Conservation (phyloP, 2,113 vertebrate species). For the Ameiurus melas region DNA sequence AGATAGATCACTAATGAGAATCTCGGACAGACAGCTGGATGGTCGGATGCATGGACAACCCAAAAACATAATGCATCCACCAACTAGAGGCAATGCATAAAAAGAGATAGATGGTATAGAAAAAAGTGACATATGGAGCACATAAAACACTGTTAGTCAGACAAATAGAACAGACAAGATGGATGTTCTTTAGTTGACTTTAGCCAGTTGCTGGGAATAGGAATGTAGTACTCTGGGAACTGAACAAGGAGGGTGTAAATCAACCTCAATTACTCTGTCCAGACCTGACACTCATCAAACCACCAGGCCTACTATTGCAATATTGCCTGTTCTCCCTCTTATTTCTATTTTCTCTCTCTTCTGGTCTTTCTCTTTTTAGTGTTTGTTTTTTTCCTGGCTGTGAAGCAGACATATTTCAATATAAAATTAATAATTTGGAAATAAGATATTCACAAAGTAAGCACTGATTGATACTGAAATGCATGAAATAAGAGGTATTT, state of each 20-base stretch:
- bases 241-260: conserved; percentile 26
- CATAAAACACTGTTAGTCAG: conserved; percentile 2
- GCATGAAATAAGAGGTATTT: background rate
- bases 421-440: background rate
- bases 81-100: background rate
- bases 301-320: background rate
- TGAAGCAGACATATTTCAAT: background rate
- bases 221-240: conserved; percentile 35
- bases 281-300: conserved; percentile 23
- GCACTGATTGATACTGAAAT: background rate
- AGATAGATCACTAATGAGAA: background rate
- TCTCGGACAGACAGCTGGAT: background rate
- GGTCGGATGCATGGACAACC: background rate
- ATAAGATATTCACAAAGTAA: background rate
- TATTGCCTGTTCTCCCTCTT: background rate
- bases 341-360: background rate
- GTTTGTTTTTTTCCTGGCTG: background rate
- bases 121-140: background rate
- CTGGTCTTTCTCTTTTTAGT: background rate
- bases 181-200: conserved; percentile 15
- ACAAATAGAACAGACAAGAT: conserved; percentile 22
- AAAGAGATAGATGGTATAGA: conserved; percentile 1
- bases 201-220: conserved; percentile 24
- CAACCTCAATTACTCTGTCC: conserved; percentile 11
- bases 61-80: background rate